Evolutionary conservation across 1,140 invertebrate species (phyloP).

Genomic region (Camponotus floridanus): DNA sequence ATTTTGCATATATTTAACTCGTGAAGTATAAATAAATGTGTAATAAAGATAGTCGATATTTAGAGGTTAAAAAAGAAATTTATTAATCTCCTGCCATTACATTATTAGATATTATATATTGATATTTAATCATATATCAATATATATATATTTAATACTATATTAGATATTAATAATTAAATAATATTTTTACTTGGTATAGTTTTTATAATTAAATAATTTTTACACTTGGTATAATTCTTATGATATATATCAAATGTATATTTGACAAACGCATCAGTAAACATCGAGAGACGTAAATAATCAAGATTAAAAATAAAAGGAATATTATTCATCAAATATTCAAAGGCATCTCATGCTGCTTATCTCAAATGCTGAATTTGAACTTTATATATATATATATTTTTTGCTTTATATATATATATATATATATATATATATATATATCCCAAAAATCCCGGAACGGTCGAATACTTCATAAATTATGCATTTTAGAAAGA

Average conservation of each 20-base stretch:
- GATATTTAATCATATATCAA: neutral
- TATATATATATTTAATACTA: too few relatives aligned
- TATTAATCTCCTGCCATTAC: neutral
- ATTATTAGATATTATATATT: neutral
- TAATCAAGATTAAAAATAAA: neutral
- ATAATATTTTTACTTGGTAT: neutral
- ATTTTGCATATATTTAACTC: neutral
- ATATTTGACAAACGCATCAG: too few relatives aligned
- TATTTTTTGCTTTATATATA: too few relatives aligned
- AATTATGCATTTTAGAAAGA: too few relatives aligned
- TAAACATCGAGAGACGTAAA: neutral
- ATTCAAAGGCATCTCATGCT: neutral
- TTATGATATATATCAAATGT: too few relatives aligned
- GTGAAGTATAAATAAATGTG: conserved; percentile 18
- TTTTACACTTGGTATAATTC: too few relatives aligned
- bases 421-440: too few relatives aligned
- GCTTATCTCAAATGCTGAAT: neutral
- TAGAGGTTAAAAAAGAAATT: neutral
- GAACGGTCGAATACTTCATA: too few relatives aligned
- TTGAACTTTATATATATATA: too few relatives aligned
- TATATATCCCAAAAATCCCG: too few relatives aligned
- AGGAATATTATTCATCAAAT: neutral
- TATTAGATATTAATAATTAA: neutral
- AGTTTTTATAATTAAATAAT: too few relatives aligned
- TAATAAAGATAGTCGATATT: neutral